Base-by-base conservation (phyloP, 2,888 invertebrate species). In the Rhagium mordax region DNA sequence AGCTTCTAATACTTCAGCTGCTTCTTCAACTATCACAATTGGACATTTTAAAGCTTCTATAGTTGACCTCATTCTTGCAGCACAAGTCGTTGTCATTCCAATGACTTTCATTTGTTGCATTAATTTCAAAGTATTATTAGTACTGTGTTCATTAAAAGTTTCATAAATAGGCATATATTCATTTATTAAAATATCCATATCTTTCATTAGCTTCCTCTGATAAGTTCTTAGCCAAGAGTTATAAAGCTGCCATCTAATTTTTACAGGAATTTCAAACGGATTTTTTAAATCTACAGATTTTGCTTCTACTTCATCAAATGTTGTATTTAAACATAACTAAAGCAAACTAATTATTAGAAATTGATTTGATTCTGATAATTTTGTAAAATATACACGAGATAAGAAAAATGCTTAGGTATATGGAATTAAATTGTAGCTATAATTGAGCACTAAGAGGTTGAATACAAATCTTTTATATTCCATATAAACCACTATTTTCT, bases 1-100 rank as follows among this genome's bases (percentile, higher is more conserved):
- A 0, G 94, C 91, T 84, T 97, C 97, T 51, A 96, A 87, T 0
- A 96, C 94, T 88, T 97, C 96, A 0, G 96, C 96, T 0, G 96
- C 96, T 88, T 97, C 97, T 60, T 97, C 97, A 0, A 97, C 94
- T 15, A 95, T 90, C 0, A 94, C 94, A 80, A 95, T 92, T 74
- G 92, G 91, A 2, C 92, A 91, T 70, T 89, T 87, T 3, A 95
- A 85, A 59, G 89, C 88, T 64, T 90, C 48, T 29, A 72, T 47
- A 6, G 93, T 87, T 4, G 89, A 88, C 78, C 92, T 91, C 18
- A 92, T 86, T 67, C 92, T 89, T 0, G 95, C 94, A 0, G 95
- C 95, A 16, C 92, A 91, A 0, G 94, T 92, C 0, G 95, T 95
- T 3, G 96, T 96, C 85, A 94, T 92, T 0, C 94, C 95, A 21